Base-by-base conservation (phyloP, 2,888 invertebrate genomes). In the Lasioglossum morio region DNA sequence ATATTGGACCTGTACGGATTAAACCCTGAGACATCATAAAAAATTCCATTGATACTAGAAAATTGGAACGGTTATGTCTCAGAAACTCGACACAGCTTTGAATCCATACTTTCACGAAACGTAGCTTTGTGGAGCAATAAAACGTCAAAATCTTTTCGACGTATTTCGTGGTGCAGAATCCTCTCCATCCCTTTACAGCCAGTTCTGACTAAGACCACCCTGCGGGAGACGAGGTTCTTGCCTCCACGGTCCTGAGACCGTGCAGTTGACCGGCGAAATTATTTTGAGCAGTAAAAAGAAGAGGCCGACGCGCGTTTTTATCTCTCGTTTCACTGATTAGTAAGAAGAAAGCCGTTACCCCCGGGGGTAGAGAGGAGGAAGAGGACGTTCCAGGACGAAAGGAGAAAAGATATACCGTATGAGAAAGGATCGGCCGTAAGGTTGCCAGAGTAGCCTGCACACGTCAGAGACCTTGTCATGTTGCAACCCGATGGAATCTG, bases 401-500 rank as follows among this genome's bases (percentile, higher is more conserved):
- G 57, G n/a, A 57, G n/a, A n/a, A 57, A 57, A n/a, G n/a, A 57
- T 57, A 57, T 12, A 57, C 57, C 57, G 66, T 19, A 75, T 37
- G 75, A 53, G 27, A 79, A 75, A 72, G 75, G 66, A 48, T 30
- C 16, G 43, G 12, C 70, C 72, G 80, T 83, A 77, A 89, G 69
- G 81, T 75, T 63, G 23, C 4, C n/a, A 48, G n/a, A 57, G 70
- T 48, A 30, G 43, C 63, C 57, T 46, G 81, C 69, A 12, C 48
- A 12, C 37, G 77, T 66, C 79, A 43, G 1, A 16, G 66, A 72
- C 57, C 72, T 66, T 60, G 87, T 87, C 79, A n/a, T 37, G 69
- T 27, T 88, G 85, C 77, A 84, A 46, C 40, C 37, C 63, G 66
- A 74, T 74, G 82, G 72, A 80, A 86, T 86, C 77, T 70, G 84